Evolutionary conservation across 2,797 vertebrate species (phyloP), one percentile per base, ranked within the genome.

Genomic region (Dallia pectoralis): DNA sequence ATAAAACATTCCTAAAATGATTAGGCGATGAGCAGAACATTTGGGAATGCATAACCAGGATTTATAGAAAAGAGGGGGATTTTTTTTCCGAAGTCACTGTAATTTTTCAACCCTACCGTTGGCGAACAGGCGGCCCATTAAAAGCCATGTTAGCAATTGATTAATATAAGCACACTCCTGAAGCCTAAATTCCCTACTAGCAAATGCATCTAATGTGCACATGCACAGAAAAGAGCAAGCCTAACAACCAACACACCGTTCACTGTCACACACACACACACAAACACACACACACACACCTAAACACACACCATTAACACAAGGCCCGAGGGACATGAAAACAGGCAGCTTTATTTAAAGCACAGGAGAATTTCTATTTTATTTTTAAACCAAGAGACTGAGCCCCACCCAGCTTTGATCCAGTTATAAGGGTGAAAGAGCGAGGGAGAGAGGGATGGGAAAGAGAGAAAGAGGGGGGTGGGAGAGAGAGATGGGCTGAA

Each of bases 391-490:
- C 7, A 36, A 7, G 69, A 79, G 76, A 78, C 67, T 80, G 76
- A 84, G 79, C 87, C 84, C 81, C 88, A 86, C 87, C 88, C 88
- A 76, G 74, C 70, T 77, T 76, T 83, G 79, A 85, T 81, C 75
- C 68, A 75, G 53, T 32, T 59, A 67, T 27, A 30, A 76, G 69
- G 25, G 85, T 78, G 74, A 65, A 30, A 19, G 27, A 63, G n/a
- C 27, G 40, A 18, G 3, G 66, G n/a, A 48, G 22, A 44, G 11
- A 27, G 62, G 3, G n/a, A 16, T 14, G 61, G 5, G 61, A 67
- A 22, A 18, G 3, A 48, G 66, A 27, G 44, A 29, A 48, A 51
- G 22, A 44, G 11, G 18, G 62, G 3, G n/a, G 25, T 14, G 61
- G 5, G 61, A 67, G 36, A 18, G 3, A 48, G 66, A 27, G 44